Evolutionary conservation across 2,113 vertebrate species (phyloP).

Genomic region (Micronycteris hirsuta): DNA sequence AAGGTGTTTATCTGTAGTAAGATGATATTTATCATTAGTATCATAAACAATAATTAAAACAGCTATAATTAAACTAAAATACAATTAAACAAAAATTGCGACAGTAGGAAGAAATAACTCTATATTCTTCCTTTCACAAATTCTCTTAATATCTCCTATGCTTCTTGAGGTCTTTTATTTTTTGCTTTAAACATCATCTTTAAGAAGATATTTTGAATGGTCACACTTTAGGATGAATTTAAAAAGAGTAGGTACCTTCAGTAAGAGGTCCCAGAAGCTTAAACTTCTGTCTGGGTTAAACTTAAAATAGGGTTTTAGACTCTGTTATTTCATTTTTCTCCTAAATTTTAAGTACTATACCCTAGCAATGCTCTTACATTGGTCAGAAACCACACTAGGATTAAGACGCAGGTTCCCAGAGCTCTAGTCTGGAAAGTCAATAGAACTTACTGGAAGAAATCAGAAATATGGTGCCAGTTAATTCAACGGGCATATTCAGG

Average conservation of each 20-base stretch:
- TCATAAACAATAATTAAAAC: not conserved
- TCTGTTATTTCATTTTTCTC: slow-evolving; percentile 30
- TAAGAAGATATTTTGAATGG: slow-evolving; percentile 2
- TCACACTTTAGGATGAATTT: not conserved
- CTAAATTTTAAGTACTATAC: slow-evolving; percentile 24
- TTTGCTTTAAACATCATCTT: not conserved
- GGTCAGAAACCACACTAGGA: slow-evolving; percentile 66
- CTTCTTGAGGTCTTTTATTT: not conserved
- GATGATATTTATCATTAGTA: not conserved
- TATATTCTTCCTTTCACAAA: not conserved
- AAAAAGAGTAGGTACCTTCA: not conserved
- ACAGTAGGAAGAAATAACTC: not conserved
- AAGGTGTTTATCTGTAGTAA: not conserved
- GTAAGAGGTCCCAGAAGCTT: not conserved
- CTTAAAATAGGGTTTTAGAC: slow-evolving; percentile 16
- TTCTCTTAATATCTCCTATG: not conserved
- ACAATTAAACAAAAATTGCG: not conserved
- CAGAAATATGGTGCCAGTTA: slow-evolving; percentile 43
- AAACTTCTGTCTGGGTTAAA: slow-evolving; percentile 41
- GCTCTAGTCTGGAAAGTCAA: slow-evolving; percentile 56
- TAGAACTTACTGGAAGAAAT: slow-evolving; percentile 61
- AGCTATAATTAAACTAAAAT: slow-evolving; percentile 14
- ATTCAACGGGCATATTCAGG: slow-evolving; percentile 16
- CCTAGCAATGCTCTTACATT: slow-evolving; percentile 44
- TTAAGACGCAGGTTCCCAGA: slow-evolving; percentile 55